Evolutionary conservation across 2,797 vertebrate species (phyloP).

Genomic region (Neopelma chrysocephalum): DNA sequence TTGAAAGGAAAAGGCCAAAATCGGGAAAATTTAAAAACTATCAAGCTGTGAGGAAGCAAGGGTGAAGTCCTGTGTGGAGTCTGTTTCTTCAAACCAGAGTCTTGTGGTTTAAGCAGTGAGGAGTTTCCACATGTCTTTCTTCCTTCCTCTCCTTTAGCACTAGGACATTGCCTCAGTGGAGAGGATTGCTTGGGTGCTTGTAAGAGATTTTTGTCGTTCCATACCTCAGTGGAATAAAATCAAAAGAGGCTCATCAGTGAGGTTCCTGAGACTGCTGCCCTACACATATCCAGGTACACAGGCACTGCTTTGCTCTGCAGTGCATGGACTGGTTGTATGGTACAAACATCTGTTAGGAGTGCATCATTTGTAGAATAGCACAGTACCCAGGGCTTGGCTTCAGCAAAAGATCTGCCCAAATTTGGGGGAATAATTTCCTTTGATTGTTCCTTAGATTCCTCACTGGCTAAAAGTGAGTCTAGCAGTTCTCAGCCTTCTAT

Average conservation of each 20-base stretch:
- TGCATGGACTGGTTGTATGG: neutral
- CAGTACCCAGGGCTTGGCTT: neutral
- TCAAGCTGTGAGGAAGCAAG: neutral
- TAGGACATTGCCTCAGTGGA: neutral
- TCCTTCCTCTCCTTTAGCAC: neutral
- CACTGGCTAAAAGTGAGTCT: neutral
- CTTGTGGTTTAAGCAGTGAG: neutral
- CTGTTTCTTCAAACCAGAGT: neutral
- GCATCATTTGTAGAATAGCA: neutral
- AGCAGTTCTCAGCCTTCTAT: neutral
- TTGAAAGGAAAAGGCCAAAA: neutral
- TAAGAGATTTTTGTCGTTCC: neutral
- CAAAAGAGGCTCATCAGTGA: neutral
- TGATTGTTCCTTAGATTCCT: neutral
- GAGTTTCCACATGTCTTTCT: neutral
- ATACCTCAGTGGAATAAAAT: neutral
- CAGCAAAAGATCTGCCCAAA: neutral
- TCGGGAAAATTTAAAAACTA: neutral
- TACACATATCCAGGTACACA: rapidly evolving
- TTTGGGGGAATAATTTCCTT: neutral
- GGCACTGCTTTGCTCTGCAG: neutral
- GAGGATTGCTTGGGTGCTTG: neutral
- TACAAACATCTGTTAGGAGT: neutral
- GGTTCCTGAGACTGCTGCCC: neutral
- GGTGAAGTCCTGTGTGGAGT: neutral